Conservation (phyloP, 2,888 invertebrate species). For the Unio delphinus region DNA sequence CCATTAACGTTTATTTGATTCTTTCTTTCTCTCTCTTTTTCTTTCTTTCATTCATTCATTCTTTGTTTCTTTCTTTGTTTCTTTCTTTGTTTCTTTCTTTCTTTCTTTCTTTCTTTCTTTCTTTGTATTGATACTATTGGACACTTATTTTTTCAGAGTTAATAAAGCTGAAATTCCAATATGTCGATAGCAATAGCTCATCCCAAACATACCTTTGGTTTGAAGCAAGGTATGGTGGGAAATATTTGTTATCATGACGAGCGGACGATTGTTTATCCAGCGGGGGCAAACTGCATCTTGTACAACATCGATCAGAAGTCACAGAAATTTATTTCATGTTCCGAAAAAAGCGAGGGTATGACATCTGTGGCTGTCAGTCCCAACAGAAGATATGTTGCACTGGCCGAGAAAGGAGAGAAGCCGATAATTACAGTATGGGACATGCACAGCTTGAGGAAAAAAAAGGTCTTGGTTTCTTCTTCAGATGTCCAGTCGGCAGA, state of each 20-base stretch:
- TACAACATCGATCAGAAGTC: constrained; percentile 71
- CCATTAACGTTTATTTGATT: too few species aligned
- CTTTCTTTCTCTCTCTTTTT: too few species aligned
- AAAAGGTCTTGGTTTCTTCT: constrained; percentile 63
- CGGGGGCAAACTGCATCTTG: constrained; percentile 71
- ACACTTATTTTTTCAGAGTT: too few species aligned
- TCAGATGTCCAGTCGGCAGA: constrained; percentile 74
- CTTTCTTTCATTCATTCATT: too few species aligned
- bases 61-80: too few species aligned
- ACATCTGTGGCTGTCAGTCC: constrained; percentile 70
- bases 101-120: too few species aligned
- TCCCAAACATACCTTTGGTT: constrained; percentile 68
- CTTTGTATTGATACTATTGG: too few species aligned
- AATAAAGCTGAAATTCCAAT: constrained; percentile 5
- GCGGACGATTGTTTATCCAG: constrained; percentile 70
- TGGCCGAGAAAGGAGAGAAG: constrained; percentile 69
- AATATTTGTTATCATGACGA: constrained; percentile 70
- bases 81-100: too few species aligned
- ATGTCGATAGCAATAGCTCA: constrained; percentile 68
- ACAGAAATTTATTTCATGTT: constrained; percentile 71
- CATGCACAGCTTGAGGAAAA: constrained; percentile 68
- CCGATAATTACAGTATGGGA: constrained; percentile 72
- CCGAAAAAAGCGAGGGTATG: constrained; percentile 70
- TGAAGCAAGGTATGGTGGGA: constrained; percentile 63
- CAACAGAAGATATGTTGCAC: constrained; percentile 69